Conservation (phyloP, 2,797 vertebrate species). For the Tangara arthus region DNA sequence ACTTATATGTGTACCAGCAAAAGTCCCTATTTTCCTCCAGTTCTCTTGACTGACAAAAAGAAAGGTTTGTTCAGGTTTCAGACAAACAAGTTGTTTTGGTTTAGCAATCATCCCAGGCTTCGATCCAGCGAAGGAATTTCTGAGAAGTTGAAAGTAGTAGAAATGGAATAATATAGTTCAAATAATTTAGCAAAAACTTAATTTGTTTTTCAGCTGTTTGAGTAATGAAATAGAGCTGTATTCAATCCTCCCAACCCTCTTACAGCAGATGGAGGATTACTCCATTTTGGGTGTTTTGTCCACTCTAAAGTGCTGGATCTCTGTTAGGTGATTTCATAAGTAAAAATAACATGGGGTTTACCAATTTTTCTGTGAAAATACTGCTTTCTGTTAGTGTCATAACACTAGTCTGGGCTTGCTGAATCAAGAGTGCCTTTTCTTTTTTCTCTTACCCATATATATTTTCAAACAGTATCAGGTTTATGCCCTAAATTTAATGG, state of each 20-base stretch:
- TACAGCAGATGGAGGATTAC: neutral
- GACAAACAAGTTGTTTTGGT: neutral
- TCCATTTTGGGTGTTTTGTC: neutral
- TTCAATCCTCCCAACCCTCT: neutral
- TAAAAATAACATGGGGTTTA: neutral
- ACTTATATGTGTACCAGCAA: neutral
- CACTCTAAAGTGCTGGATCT: neutral
- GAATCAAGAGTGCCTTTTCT: neutral
- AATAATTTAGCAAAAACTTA: neutral
- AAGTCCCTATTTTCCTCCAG: neutral
- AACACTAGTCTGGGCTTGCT: neutral
- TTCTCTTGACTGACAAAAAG: neutral
- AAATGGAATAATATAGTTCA: neutral
- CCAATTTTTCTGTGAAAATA: neutral
- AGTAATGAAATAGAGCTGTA: neutral
- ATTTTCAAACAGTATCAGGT: neutral
- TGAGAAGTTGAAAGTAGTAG: neutral
- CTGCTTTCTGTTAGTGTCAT: neutral
- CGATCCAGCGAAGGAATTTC: neutral
- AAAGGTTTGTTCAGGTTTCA: neutral
- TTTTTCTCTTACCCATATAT: neutral
- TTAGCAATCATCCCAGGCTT: neutral
- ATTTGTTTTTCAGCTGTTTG: neutral
- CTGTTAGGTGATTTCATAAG: neutral
- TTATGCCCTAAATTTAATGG: neutral